These are phyloP conservation scores for Parauchenoglanis punctatus DNA, from an alignment of 2,797 vertebrate genomes.

Conservation along the genomic window DNA sequence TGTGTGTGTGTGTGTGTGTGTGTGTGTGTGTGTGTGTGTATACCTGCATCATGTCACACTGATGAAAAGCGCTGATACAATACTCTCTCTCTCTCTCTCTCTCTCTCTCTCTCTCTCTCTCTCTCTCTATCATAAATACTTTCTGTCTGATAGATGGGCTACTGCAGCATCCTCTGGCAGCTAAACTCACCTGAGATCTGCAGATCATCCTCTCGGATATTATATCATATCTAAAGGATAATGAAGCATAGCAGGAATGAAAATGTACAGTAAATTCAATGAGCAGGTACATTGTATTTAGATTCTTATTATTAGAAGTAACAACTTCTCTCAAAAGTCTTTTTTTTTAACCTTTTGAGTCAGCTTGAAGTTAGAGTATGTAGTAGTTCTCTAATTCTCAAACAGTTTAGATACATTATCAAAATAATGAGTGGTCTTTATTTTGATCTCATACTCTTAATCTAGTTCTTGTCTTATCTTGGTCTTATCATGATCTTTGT, in stretches of 20 bases:
- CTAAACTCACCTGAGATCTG: slow-evolving; percentile 3
- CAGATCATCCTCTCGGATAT: slow-evolving; percentile 5
- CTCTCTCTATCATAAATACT: neutral
- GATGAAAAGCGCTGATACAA: neutral
- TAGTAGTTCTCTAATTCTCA: too few relatives aligned
- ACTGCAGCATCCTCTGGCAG: neutral
- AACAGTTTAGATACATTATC: too few relatives aligned
- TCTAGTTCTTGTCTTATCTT: neutral
- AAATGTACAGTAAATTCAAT: neutral
- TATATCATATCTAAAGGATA: neutral
- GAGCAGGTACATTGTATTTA: neutral
- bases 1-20: neutral
- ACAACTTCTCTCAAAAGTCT: too few relatives aligned
- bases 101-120: too few relatives aligned
- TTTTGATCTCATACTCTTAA: neutral
- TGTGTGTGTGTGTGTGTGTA: neutral
- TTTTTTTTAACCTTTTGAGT: too few relatives aligned
- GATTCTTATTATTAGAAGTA: too few relatives aligned
- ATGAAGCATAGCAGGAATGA: neutral
- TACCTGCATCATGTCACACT: neutral
- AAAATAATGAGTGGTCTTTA: neutral
- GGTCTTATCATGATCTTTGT: neutral
- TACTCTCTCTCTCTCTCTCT: too few relatives aligned
- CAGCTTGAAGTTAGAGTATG: too few relatives aligned
- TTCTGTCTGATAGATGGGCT: neutral